Evolutionary conservation across 2,888 invertebrate species (phyloP).

Genomic region (Mesorhabditis sp.): DNA sequence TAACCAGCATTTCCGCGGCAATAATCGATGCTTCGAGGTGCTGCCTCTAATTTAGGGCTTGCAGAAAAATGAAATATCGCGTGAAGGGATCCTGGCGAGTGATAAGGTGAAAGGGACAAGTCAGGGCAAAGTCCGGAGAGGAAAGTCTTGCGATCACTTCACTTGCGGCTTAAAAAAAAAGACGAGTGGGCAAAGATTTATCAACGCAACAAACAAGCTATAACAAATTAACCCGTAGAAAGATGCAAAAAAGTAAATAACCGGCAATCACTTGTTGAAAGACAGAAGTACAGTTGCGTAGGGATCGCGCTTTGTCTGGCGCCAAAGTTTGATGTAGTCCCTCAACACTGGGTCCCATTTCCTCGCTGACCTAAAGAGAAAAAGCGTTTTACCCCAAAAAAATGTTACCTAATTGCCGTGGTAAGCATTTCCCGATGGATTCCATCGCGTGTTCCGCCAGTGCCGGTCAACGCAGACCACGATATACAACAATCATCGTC

Average conservation of each 20-base stretch:
- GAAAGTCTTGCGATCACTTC: neutral
- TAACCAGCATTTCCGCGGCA: neutral
- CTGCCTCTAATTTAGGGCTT: neutral
- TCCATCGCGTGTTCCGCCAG: neutral
- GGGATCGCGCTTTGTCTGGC: neutral
- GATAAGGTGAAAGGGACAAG: neutral
- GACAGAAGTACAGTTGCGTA: neutral
- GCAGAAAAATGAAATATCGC: neutral
- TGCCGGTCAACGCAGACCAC: neutral
- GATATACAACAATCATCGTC: slow-evolving; percentile 1
- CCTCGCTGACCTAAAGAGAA: slow-evolving; percentile 4
- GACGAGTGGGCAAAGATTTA: neutral
- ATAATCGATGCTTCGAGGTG: neutral
- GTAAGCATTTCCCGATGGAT: slow-evolving; percentile 2
- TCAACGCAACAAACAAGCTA: neutral
- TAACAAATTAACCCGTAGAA: slow-evolving; percentile 5
- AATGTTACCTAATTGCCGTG: neutral
- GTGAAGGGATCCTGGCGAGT: neutral
- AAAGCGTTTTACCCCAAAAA: neutral
- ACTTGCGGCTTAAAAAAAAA: neutral
- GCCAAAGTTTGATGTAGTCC: neutral
- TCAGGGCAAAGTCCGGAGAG: neutral
- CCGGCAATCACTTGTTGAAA: slow-evolving; percentile 4
- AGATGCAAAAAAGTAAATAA: neutral
- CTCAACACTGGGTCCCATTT: neutral